Percentiles rank a stretch among this genome's conserved stretches.
phyloP scores from a whole-genome alignment of 2,888 invertebrate species.

The Amblyteles armatorius region DNA sequence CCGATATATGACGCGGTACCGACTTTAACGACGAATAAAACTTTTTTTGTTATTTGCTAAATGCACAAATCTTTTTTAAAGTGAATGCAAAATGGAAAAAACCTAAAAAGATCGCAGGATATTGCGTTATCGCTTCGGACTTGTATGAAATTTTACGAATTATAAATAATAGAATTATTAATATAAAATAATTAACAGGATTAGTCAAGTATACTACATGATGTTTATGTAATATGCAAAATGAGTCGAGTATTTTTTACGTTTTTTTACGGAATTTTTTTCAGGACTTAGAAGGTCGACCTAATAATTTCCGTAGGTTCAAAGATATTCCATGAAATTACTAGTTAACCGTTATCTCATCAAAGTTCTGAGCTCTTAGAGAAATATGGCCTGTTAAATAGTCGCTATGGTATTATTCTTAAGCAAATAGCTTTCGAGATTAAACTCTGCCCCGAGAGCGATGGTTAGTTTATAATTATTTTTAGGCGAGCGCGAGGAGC shows the following conservation, averaged over 20 bases:
- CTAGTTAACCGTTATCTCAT: not conserved
- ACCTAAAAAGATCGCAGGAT: too few species aligned
- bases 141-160: too few species aligned
- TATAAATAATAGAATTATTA: not conserved
- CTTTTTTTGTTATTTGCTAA: too few species aligned
- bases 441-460: not conserved
- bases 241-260: not conserved
- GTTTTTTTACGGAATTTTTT: not conserved
- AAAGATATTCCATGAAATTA: not conserved
- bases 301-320: not conserved
- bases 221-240: too few species aligned
- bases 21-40: slow-evolving; percentile 6
- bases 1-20: too few species aligned
- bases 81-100: too few species aligned
- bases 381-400: not conserved
- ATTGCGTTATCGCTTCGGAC: too few species aligned
- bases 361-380: not conserved
- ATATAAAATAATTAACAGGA: not conserved
- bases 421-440: not conserved
- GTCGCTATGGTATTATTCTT: not conserved
- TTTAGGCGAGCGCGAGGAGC: not conserved
- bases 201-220: too few species aligned
- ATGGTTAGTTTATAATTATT: slow-evolving; percentile 5
- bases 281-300: not conserved
- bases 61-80: too few species aligned